Percentiles rank a stretch among this genome's conserved stretches.
These are phyloP conservation scores for Lerema accius DNA, from an alignment of 1,140 invertebrate genomes.

Conservation along the genomic window DNA sequence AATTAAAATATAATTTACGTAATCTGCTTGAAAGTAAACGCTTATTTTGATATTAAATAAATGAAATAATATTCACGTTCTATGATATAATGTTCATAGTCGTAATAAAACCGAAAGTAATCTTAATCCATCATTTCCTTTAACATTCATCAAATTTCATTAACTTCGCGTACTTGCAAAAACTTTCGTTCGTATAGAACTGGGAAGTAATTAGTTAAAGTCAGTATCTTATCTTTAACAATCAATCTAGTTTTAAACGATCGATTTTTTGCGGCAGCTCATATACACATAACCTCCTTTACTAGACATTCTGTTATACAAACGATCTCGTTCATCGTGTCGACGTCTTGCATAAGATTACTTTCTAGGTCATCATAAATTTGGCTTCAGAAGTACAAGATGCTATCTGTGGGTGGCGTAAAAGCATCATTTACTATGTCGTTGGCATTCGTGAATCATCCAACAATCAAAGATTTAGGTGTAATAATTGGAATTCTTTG, in stretches of 20 bases:
- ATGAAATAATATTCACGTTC: too few relatives aligned
- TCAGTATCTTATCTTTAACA: constrained; percentile 10
- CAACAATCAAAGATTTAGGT: constrained; percentile 16
- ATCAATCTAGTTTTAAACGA: constrained; percentile 19
- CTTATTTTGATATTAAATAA: too few relatives aligned
- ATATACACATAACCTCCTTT: constrained; percentile 51
- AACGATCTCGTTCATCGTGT: constrained; percentile 51
- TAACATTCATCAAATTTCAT: not conserved
- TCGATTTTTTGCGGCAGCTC: constrained; percentile 28
- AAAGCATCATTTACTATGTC: constrained; percentile 26
- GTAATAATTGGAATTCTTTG: constrained; percentile 19
- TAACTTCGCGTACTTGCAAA: not conserved
- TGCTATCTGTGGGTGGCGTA: constrained; percentile 36
- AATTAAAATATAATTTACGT: too few relatives aligned
- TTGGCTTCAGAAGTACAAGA: constrained; percentile 41
- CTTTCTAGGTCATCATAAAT: constrained; percentile 58
- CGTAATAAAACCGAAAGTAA: not conserved
- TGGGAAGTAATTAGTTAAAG: constrained; percentile 24
- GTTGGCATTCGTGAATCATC: constrained; percentile 20
- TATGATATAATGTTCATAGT: too few relatives aligned
- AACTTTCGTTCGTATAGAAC: not conserved
- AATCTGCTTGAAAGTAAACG: too few relatives aligned
- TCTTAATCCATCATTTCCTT: not conserved
- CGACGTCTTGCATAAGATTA: constrained; percentile 56
- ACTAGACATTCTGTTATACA: constrained; percentile 53